Base-by-base conservation (phyloP, 2,797 vertebrate species). In the Chromobotia macracanthus region DNA sequence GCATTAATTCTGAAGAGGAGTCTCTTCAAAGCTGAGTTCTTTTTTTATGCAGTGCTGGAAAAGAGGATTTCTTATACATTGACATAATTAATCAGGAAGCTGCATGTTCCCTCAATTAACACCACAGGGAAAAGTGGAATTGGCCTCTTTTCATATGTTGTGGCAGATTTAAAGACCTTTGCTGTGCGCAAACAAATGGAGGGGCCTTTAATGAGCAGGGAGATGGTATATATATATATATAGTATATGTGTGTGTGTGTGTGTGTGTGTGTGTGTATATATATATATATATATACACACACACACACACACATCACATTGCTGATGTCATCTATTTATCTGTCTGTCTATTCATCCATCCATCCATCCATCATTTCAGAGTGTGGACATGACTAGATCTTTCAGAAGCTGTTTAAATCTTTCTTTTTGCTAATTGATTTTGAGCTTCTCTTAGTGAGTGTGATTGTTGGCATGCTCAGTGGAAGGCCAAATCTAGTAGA, bases 21-120 rank as follows among this genome's bases (percentile, higher is more conserved):
- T 23, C 16, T 51, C 16, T 61, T 68, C 31, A 1, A 46, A 28
- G 48, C 19, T 18, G 44, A 46, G 44, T n/a, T n/a, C 48, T 48
- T 91, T 92, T 90, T 93, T 93, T 93, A 92, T 90, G 88, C 87
- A 81, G 85, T 75, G 25, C 87, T 85, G 79, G 87, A 91, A 94
- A 93, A 74, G 92, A 89, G 90, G 90, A 28, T 92, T 95, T 93
- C 93, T 89, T 91, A 91, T 89, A 81, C 91, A 88, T 92, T 93
- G 93, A 94, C 81, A 86, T 91, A 95, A 96, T 96, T 96, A 96
- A 95, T 94, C 94, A 94, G 95, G 93, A 95, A 91, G 91, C 92
- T 92, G 93, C 92, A 84, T 93, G 93, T 91, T 94, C 90, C 90
- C 94, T 94, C 95, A 95, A 96, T 96, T 96, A 96, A 94, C 94